Conservation (phyloP, 2,888 invertebrate species). For the Branchipolynoe longqiensis region DNA sequence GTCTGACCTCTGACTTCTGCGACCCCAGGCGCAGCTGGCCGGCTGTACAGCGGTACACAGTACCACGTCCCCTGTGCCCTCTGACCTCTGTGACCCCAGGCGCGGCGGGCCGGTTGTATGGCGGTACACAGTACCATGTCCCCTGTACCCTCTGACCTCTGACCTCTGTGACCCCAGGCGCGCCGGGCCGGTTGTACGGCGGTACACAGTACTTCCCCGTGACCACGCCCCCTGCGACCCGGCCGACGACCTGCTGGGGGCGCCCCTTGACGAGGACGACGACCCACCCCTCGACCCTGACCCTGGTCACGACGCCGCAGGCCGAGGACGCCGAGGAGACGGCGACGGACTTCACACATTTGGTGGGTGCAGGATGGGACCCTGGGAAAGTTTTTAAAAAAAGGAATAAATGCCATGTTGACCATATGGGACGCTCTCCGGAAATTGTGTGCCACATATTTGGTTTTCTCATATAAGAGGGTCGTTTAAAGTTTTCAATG, state of each 20-base stretch:
- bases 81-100: background rate
- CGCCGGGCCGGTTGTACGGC: background rate
- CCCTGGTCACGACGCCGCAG: slow-evolving; percentile 36
- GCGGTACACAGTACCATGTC: slow-evolving; percentile 8
- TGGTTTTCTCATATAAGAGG: background rate
- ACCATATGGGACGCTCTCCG: background rate
- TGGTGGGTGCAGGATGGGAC: background rate
- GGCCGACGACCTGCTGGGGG: slow-evolving; percentile 28
- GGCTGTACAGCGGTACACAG: no score
- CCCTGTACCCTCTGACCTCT: background rate
- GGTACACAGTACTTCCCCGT: slow-evolving; percentile 46
- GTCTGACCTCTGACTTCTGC: no score
- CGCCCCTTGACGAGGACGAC: slow-evolving; percentile 62
- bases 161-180: background rate
- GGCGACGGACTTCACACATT: slow-evolving; percentile 55
- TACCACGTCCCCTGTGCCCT: no score
- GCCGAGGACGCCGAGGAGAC: slow-evolving; percentile 33
- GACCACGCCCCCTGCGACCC: background rate
- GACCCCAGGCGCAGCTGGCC: no score
- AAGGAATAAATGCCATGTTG: background rate
- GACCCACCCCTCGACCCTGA: slow-evolving; percentile 61
- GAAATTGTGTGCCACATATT: background rate
- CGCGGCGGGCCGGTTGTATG: background rate
- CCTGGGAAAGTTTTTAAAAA: background rate
- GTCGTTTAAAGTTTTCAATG: background rate